A percentile compares a stretch with the other conserved stretches of the same genome.
phyloP scores from a whole-genome alignment of 2,797 vertebrate species.

The Saxicola maurus region DNA sequence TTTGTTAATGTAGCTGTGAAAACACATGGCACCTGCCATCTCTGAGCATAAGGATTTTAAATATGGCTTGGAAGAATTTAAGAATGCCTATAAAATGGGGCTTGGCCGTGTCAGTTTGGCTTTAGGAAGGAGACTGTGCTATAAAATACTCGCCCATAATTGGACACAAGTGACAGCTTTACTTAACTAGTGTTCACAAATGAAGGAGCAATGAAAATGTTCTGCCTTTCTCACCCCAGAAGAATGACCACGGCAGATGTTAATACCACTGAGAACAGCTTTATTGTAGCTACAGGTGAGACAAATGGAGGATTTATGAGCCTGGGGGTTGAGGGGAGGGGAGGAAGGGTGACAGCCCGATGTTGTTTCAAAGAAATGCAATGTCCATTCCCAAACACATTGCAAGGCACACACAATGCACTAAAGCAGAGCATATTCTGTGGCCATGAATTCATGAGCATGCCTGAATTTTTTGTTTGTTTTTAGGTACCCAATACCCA shows the following conservation, averaged over 20 bases:
- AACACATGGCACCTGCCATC: conserved; percentile 52
- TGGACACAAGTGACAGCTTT: conserved; percentile 58
- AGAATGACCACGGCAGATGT: conserved; percentile 54
- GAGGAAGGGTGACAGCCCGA: neutral
- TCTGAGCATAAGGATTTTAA: conserved; percentile 34
- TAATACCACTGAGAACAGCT: conserved; percentile 32
- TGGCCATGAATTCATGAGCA: neutral
- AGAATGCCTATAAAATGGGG: conserved; percentile 25
- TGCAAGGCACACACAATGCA: neutral
- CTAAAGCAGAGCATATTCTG: neutral
- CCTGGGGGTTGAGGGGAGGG: neutral
- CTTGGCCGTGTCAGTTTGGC: conserved; percentile 24
- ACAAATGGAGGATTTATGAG: conserved; percentile 51
- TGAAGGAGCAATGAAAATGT: conserved; percentile 43
- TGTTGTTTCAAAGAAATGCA: neutral
- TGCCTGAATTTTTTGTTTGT: neutral
- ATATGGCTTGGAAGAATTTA: conserved; percentile 47
- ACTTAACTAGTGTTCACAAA: conserved; percentile 51
- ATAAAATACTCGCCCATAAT: conserved; percentile 50
- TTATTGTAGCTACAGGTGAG: conserved; percentile 58
- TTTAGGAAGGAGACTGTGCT: conserved; percentile 11
- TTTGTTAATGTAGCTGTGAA: conserved; percentile 54
- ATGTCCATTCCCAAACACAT: neutral
- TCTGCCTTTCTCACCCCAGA: conserved; percentile 36
- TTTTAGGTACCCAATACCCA: neutral